These are phyloP conservation scores for Hydraecia micacea DNA, from an alignment of 2,888 invertebrate genomes.

Conservation along the genomic window DNA sequence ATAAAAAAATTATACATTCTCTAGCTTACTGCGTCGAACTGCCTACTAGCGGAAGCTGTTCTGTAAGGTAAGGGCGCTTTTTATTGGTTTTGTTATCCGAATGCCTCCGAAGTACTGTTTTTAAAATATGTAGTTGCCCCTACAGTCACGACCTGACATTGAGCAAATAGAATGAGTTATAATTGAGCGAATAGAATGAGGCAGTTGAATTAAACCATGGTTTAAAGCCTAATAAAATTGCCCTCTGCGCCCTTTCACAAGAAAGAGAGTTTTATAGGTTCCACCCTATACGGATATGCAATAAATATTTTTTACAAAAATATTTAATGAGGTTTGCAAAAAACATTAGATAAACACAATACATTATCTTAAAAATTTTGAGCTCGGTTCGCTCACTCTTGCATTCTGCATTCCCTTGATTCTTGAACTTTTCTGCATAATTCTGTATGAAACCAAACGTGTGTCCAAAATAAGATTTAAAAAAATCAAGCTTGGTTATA, in stretches of 20 bases:
- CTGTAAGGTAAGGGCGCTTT: background rate
- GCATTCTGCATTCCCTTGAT: no score
- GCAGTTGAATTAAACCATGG: background rate
- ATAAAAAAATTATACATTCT: no score
- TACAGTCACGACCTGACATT: background rate
- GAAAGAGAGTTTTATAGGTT: background rate
- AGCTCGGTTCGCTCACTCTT: no score
- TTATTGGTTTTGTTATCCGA: background rate
- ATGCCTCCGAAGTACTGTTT: background rate
- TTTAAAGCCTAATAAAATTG: no score
- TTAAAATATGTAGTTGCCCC: background rate
- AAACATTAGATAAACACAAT: no score
- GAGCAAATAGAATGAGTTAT: background rate
- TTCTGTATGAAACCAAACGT: background rate
- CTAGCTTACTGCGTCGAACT: background rate
- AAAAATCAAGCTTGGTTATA: background rate
- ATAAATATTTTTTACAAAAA: no score
- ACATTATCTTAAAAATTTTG: no score
- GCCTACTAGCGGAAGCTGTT: background rate
- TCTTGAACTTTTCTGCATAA: background rate
- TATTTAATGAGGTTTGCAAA: no score
- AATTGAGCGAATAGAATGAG: no score
- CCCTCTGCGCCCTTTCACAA: background rate
- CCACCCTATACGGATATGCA: no score
- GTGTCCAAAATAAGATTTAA: background rate